These are phyloP conservation scores for Microcebus tavaratra DNA, from an alignment of 2,113 vertebrate genomes.

Conservation along the genomic window DNA sequence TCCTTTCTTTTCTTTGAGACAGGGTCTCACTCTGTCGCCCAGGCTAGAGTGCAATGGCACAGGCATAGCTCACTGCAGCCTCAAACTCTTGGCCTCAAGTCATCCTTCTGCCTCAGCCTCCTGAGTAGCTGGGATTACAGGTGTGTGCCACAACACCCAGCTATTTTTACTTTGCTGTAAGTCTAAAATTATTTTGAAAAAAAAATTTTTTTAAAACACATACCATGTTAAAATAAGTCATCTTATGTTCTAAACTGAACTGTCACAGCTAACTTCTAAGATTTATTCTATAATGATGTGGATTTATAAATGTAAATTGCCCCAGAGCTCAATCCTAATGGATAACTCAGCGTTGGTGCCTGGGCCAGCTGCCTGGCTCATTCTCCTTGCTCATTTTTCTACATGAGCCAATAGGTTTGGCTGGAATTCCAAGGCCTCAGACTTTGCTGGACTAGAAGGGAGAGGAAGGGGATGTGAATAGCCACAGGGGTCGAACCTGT, in stretches of 20 bases:
- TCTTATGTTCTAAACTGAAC: not conserved
- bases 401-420: not conserved
- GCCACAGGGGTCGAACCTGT: not conserved
- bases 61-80: too few relatives aligned
- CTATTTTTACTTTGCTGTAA: not conserved
- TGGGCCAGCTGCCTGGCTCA: not conserved
- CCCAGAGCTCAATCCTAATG: rapidly evolving
- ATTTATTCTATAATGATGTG: not conserved
- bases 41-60: too few relatives aligned
- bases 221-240: not conserved
- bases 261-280: not conserved
- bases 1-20: too few relatives aligned
- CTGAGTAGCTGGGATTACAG: too few relatives aligned
- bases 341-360: rapidly evolving
- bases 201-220: not conserved
- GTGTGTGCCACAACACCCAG: too few relatives aligned
- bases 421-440: not conserved
- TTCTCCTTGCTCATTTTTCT: not conserved
- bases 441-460: not conserved
- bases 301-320: not conserved
- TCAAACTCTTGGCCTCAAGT: too few relatives aligned
- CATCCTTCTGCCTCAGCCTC: too few relatives aligned
- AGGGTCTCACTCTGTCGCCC: too few relatives aligned
- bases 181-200: not conserved
- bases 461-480: not conserved